A percentile compares a stretch with the other conserved stretches of the same genome.
phyloP scores from a whole-genome alignment of 2,113 vertebrate species.

The Labeo rohita region DNA sequence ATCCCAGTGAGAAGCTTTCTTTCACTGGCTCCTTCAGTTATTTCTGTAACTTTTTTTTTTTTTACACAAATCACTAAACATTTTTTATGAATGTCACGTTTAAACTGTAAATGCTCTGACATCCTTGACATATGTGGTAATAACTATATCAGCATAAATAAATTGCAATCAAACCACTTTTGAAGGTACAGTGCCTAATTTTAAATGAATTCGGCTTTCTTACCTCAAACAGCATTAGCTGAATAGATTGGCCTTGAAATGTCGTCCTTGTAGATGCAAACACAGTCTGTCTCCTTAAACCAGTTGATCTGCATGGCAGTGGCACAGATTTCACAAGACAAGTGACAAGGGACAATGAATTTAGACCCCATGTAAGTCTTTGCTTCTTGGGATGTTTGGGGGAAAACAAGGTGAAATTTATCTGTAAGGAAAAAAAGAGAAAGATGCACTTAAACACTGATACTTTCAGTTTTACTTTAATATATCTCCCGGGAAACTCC shows the following conservation, averaged over 20 bases:
- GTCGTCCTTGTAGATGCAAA: not conserved
- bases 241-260: not conserved
- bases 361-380: not conserved
- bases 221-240: conserved; percentile 5
- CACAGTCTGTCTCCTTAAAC: conserved; percentile 15
- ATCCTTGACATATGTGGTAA: not conserved
- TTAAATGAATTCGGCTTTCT: not conserved
- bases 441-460: not conserved
- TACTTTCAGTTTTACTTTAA: not conserved
- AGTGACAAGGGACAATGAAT: not conserved
- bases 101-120: not conserved
- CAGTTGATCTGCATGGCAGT: not conserved
- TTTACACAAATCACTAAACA: too few relatives aligned
- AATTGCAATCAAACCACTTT: not conserved
- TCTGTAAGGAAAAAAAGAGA: not conserved
- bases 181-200: not conserved
- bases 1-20: too few relatives aligned
- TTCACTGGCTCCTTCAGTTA: too few relatives aligned
- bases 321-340: not conserved
- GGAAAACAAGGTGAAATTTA: not conserved
- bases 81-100: too few relatives aligned
- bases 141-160: not conserved
- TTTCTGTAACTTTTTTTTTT: too few relatives aligned
- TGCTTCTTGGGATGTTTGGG: not conserved
- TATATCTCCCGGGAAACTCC: too few relatives aligned